Evolutionary conservation across 2,113 vertebrate genomes (phyloP).

Genomic region (Sapayoa aenigma): DNA sequence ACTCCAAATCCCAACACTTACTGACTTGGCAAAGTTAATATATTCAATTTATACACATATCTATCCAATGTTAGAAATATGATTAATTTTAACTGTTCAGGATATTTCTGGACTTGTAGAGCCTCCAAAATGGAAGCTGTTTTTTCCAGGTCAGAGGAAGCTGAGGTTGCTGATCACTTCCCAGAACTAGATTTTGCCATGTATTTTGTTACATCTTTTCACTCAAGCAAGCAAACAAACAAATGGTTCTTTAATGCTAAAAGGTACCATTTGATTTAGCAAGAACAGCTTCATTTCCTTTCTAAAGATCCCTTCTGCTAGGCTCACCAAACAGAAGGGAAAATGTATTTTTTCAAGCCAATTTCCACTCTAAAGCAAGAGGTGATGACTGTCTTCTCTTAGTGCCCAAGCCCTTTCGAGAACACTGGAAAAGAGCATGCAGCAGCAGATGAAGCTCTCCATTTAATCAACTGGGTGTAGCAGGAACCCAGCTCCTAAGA

Average conservation of each 20-base stretch:
- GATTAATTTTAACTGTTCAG: neutral
- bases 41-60: neutral
- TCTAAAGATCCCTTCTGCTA: neutral
- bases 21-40: neutral
- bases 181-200: neutral
- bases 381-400: neutral
- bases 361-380: neutral
- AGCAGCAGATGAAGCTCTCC: neutral
- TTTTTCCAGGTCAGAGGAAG: neutral
- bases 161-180: neutral
- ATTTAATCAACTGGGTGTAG: neutral
- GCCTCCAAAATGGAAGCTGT: neutral
- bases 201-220: conserved; percentile 19
- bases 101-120: neutral
- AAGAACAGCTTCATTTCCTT: neutral
- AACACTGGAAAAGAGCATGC: neutral
- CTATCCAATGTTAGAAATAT: neutral
- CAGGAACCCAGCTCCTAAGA: neutral
- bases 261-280: neutral
- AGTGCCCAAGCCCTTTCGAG: neutral
- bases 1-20: neutral
- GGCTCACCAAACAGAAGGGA: neutral
- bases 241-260: conserved; percentile 6
- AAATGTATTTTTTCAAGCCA: neutral
- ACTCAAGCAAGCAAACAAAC: neutral